These are phyloP conservation scores for Netelia virgata DNA, from an alignment of 2,888 invertebrate species.

Conservation along the genomic window DNA sequence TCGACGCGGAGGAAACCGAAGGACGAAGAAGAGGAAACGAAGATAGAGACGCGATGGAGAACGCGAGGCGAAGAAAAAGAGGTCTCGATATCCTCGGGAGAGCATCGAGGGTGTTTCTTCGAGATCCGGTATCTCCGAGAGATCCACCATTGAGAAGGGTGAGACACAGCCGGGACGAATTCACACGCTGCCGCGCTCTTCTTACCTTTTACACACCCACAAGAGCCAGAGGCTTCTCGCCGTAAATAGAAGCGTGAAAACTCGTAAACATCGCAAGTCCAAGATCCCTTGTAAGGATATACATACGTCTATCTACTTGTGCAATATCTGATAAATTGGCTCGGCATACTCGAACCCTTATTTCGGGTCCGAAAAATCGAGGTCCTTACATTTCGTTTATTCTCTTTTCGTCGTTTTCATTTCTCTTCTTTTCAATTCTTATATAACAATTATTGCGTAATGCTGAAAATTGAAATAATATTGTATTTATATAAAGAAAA, in stretches of 20 bases:
- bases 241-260: conserved; percentile 45
- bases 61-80: conserved; percentile 16
- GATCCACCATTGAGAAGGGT: conserved; percentile 28
- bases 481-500: background rate
- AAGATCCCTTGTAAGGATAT: conserved; percentile 14
- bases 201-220: background rate
- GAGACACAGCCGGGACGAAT: conserved; percentile 53
- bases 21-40: conserved; percentile 51
- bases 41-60: conserved; percentile 28
- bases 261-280: conserved; percentile 41
- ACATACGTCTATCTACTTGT: background rate
- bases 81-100: conserved; percentile 37
- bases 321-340: background rate
- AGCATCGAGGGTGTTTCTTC: conserved; percentile 35
- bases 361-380: too few relatives aligned
- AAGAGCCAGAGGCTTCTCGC: conserved; percentile 31
- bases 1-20: conserved; percentile 21
- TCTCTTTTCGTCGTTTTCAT: background rate
- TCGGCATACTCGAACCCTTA: too few relatives aligned
- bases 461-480: background rate
- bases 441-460: background rate
- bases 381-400: background rate
- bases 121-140: conserved; percentile 39
- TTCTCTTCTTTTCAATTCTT: background rate
- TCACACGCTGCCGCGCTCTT: conserved; percentile 26